Evolutionary conservation across 1,140 invertebrate species (phyloP).

Genomic region (Phortica variegata): DNA sequence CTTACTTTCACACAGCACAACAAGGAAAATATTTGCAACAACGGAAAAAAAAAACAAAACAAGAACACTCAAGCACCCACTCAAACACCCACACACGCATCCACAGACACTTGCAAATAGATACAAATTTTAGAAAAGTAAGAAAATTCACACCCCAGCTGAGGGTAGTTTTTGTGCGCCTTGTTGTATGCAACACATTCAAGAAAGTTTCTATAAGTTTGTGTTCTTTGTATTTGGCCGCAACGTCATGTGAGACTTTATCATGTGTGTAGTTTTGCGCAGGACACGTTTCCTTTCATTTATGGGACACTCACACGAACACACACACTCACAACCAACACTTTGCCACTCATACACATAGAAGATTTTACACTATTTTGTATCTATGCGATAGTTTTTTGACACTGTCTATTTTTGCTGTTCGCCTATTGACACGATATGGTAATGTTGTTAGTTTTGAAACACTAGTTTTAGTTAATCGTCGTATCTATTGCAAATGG

Average conservation of each 20-base stretch:
- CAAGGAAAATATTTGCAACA: no score
- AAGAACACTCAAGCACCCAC: no score
- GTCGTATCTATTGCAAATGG: conserved; percentile 44
- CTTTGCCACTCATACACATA: neutral
- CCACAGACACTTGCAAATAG: neutral
- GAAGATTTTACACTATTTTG: conserved; percentile 29
- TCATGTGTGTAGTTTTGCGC: conserved; percentile 52
- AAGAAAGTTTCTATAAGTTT: no score
- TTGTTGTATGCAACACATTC: conserved; percentile 33
- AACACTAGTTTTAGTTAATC: conserved; percentile 53
- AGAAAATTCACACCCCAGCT: neutral
- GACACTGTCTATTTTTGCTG: conserved; percentile 28
- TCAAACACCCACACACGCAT: no score
- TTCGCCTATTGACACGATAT: conserved; percentile 47
- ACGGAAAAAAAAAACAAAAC: neutral
- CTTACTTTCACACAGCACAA: conserved; percentile 36
- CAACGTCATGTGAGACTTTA: conserved; percentile 7
- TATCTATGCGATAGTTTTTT: conserved; percentile 38
- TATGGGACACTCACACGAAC: conserved; percentile 3
- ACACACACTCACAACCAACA: no score
- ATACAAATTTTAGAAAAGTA: no score
- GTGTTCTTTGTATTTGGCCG: no score
- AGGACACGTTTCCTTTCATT: conserved; percentile 41
- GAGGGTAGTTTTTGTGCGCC: conserved; percentile 31
- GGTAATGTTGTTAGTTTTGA: conserved; percentile 58